Conservation (phyloP, 2,888 invertebrate genomes). For the Aphidoletes aphidimyza region DNA sequence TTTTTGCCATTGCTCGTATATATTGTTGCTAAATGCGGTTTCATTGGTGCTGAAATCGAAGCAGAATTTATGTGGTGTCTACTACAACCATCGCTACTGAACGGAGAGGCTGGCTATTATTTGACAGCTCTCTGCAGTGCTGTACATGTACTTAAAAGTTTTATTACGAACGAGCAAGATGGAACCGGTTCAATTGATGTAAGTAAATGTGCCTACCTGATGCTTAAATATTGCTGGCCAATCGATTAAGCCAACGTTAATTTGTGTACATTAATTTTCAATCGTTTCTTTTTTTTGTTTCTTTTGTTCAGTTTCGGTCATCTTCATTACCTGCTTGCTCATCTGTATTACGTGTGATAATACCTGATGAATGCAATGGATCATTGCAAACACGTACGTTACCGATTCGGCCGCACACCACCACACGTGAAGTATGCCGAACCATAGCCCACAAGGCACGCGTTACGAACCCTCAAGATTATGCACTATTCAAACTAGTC, state of each 20-base stretch:
- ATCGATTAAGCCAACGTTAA: too few relatives aligned
- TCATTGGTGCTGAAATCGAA: constrained; percentile 93
- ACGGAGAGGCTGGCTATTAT: constrained; percentile 95
- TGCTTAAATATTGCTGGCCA: too few relatives aligned
- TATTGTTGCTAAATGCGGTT: constrained; percentile 88
- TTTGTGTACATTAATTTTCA: too few relatives aligned
- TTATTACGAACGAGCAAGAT: constrained; percentile 65
- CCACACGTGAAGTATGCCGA: constrained; percentile 91
- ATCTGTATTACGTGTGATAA: constrained; percentile 87
- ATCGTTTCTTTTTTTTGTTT: constrained; percentile 34
- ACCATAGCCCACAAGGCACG: constrained; percentile 95
- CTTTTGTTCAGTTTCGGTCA: constrained; percentile 68
- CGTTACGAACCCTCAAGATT: constrained; percentile 96
- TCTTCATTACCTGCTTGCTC: constrained; percentile 70
- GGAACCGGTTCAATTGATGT: constrained; percentile 66
- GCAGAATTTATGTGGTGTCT: constrained; percentile 97
- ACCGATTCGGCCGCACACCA: constrained; percentile 92
- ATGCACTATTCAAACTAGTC: constrained; percentile 88
- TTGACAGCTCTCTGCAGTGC: constrained; percentile 93
- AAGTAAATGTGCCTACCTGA: too few relatives aligned
- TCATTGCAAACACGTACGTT: constrained; percentile 91
- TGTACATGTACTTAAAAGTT: constrained; percentile 70
- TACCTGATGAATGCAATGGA: constrained; percentile 94
- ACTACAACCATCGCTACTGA: constrained; percentile 87
- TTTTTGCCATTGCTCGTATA: constrained; percentile 91